phyloP scores from a whole-genome alignment of 2,888 invertebrate species.

The Mimumesa dahlbomi region DNA sequence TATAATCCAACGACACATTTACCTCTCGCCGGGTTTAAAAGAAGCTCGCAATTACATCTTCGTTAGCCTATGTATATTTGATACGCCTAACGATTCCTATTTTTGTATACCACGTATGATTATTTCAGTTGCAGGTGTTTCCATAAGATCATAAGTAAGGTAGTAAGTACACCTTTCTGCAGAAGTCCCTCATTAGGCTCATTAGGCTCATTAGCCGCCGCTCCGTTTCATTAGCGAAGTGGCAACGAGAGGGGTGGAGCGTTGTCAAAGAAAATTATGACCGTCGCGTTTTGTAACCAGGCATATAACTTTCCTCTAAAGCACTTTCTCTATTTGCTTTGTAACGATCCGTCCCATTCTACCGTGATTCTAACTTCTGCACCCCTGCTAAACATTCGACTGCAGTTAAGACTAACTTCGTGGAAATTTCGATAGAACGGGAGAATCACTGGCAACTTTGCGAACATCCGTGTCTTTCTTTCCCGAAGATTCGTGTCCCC shows the following conservation, averaged over 20 bases:
- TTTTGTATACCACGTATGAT: constrained; percentile 7
- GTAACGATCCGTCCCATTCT: constrained; percentile 1
- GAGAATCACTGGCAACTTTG: neutral
- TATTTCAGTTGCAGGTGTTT: constrained; percentile 11
- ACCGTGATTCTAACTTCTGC: constrained; percentile 1
- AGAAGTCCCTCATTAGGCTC: constrained; percentile 50
- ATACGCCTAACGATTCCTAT: neutral
- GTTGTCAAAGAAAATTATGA: constrained; percentile 53
- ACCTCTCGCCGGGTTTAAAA: too few relatives aligned
- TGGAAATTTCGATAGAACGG: constrained; percentile 14
- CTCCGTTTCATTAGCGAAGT: constrained; percentile 50
- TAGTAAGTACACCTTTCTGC: constrained; percentile 34
- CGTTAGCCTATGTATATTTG: too few relatives aligned
- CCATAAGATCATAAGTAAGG: constrained; percentile 17
- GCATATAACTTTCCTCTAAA: constrained; percentile 31
- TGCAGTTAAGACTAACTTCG: constrained; percentile 6
- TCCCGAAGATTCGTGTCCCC: too few relatives aligned
- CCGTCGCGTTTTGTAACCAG: constrained; percentile 36
- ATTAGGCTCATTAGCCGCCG: constrained; percentile 43
- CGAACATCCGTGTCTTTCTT: neutral
- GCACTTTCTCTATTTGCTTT: constrained; percentile 28
- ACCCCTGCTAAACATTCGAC: neutral
- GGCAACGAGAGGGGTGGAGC: constrained; percentile 20
- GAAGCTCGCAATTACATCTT: too few relatives aligned
- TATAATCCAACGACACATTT: too few relatives aligned